These are phyloP conservation scores for Hyalella azteca DNA, from an alignment of 2,888 invertebrate species.

Conservation along the genomic window DNA sequence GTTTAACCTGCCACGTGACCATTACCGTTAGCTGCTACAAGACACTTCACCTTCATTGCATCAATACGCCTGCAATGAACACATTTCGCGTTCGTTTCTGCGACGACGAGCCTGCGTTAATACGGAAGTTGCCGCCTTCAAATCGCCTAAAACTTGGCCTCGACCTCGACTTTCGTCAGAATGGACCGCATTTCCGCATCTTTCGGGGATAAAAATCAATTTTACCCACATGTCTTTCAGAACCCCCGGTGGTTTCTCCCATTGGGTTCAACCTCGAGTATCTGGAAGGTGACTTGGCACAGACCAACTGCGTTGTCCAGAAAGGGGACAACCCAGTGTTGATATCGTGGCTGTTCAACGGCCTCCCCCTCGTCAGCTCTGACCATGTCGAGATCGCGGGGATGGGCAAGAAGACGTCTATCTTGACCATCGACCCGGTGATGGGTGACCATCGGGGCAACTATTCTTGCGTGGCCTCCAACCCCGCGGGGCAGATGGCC, in stretches of 20 bases:
- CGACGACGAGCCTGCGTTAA: too few relatives aligned
- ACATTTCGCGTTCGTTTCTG: too few relatives aligned
- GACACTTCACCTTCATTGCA: too few relatives aligned
- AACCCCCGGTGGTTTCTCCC: slow-evolving; percentile 50
- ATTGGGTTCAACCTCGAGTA: slow-evolving; percentile 52
- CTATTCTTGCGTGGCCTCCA: slow-evolving; percentile 59
- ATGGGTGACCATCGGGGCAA: slow-evolving; percentile 59
- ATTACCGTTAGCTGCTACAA: too few relatives aligned
- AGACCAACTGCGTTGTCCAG: slow-evolving; percentile 62
- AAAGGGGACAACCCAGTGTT: slow-evolving; percentile 64
- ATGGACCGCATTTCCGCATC: too few relatives aligned
- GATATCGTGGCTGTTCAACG: slow-evolving; percentile 63
- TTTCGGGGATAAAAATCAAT: too few relatives aligned
- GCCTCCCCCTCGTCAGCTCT: slow-evolving; percentile 58
- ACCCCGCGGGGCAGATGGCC: slow-evolving; percentile 56
- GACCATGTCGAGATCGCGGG: slow-evolving; percentile 66
- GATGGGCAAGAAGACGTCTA: slow-evolving; percentile 71
- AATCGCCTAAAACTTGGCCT: too few relatives aligned
- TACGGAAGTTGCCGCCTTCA: too few relatives aligned
- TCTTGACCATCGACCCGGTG: slow-evolving; percentile 67
- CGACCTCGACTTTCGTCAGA: too few relatives aligned
- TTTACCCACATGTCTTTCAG: too few relatives aligned
- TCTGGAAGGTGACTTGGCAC: slow-evolving; percentile 54
- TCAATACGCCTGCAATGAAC: too few relatives aligned
- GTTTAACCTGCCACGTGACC: too few relatives aligned